Base-by-base conservation (phyloP, 1,140 invertebrate species). In the Cydia amplana region DNA sequence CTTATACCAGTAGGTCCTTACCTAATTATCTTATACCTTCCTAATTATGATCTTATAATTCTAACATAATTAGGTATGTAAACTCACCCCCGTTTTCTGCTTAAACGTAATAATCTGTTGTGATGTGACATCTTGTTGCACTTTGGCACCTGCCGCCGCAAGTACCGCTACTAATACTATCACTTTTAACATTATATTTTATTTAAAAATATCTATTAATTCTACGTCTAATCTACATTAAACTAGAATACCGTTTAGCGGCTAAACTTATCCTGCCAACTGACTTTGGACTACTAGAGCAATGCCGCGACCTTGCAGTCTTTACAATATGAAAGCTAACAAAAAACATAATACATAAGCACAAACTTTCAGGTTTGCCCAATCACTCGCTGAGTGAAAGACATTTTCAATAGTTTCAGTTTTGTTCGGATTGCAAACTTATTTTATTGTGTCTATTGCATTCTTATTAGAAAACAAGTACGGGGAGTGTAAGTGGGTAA, bases 11-110 rank as follows among this genome's bases (percentile, higher is more conserved):
- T n/a, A n/a, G n/a, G n/a, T n/a, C n/a, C n/a, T n/a, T n/a, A n/a
- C n/a, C n/a, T n/a, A n/a, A n/a, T n/a, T n/a, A n/a, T n/a, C n/a
- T n/a, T n/a, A n/a, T n/a, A n/a, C n/a, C n/a, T n/a, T n/a, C n/a
- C n/a, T n/a, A n/a, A n/a, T n/a, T n/a, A n/a, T n/a, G n/a, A 6
- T 32, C 32, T 43, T 43, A 43, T 14, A 43, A 12, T 43, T 43
- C 0, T 12, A 10, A 43, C 0, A 16, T 14, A 14, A 43, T 73
- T 64, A 28, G 28, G 25, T 28, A 73, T 55, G 63, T n/a, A n/a
- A 23, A 97, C 95, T 91, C 74, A 88, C 87, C 79, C 78, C 43
- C 25, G 65, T 70, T 40, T 73, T 73, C 14, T 55, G 28, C 16
- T 70, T 70, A 70, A 70, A 70, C 32, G 36, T 36, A 18, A 70